Evolutionary conservation across 2,113 vertebrate genomes (phyloP).

Genomic region (Charadrius vociferus): DNA sequence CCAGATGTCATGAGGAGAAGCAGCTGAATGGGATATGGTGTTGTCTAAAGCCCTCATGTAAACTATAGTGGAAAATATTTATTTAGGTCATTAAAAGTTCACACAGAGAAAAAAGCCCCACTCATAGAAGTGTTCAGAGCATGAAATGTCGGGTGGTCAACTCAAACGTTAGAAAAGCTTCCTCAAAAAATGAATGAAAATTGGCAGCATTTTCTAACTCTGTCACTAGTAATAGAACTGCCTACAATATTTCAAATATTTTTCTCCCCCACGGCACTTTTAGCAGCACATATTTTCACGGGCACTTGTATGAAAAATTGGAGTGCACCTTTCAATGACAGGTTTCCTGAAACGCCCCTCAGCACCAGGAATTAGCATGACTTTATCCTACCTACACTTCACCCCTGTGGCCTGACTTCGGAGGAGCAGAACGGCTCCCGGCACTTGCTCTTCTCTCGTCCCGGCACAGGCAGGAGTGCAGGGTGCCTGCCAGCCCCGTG

Average conservation of each 20-base stretch:
- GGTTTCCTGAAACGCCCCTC: background rate
- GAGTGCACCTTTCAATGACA: background rate
- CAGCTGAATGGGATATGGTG: background rate
- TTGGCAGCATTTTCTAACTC: background rate
- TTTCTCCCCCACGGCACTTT: background rate
- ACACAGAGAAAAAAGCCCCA: background rate
- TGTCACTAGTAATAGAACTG: background rate
- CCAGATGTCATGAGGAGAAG: background rate
- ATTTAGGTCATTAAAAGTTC: background rate
- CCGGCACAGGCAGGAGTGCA: rapidly evolving
- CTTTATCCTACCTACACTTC: background rate
- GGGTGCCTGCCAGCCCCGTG: background rate
- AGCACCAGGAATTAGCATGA: background rate
- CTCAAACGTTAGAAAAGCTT: background rate
- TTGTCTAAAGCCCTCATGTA: background rate
- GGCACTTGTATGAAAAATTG: background rate
- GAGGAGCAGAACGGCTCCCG: background rate
- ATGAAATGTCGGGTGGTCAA: background rate
- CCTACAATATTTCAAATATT: background rate
- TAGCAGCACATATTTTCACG: background rate
- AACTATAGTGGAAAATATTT: background rate
- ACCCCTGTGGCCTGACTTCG: background rate
- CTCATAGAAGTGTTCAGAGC: background rate
- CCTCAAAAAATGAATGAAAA: background rate
- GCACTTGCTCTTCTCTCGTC: background rate